Conservation (phyloP, 1,140 invertebrate species). For the Heterodera carotae region DNA sequence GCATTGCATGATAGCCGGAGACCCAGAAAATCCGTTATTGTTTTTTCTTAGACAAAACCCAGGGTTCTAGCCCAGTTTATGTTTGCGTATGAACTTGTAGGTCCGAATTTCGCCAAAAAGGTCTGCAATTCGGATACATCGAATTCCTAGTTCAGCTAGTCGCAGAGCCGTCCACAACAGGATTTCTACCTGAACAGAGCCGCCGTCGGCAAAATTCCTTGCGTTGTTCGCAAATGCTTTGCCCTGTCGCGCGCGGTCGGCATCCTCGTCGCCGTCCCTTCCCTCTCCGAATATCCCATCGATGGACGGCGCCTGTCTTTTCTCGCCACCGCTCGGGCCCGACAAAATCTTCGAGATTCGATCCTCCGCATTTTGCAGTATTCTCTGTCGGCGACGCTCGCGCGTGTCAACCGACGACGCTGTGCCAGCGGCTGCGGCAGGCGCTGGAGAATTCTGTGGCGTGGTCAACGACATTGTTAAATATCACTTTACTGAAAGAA, state of each 20-base stretch:
- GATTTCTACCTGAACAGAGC: conserved; percentile 3
- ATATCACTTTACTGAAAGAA: no score
- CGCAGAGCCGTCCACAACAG: neutral
- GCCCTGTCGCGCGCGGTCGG: neutral
- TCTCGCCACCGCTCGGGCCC: conserved; percentile 27
- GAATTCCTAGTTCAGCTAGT: no score
- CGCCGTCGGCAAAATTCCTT: neutral
- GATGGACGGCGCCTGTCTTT: conserved; percentile 24
- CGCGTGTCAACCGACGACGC: conserved; percentile 17
- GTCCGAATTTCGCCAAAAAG: no score
- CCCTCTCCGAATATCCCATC: conserved; percentile 21
- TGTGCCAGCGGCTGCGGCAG: neutral
- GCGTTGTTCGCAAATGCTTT: no score
- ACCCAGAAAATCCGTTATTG: no score
- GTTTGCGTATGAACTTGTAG: no score
- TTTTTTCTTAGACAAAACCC: no score
- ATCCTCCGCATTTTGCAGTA: conserved; percentile 30
- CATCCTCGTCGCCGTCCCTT: neutral
- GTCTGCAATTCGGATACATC: no score
- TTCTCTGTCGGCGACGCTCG: conserved; percentile 38
- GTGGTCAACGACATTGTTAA: conserved; percentile 19
- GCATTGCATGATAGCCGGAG: no score
- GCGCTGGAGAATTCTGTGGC: conserved; percentile 2
- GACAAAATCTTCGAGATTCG: conserved; percentile 31
- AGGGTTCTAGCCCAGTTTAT: no score